phyloP scores from a whole-genome alignment of 2,888 invertebrate genomes.

The Cremastinae sp. region DNA sequence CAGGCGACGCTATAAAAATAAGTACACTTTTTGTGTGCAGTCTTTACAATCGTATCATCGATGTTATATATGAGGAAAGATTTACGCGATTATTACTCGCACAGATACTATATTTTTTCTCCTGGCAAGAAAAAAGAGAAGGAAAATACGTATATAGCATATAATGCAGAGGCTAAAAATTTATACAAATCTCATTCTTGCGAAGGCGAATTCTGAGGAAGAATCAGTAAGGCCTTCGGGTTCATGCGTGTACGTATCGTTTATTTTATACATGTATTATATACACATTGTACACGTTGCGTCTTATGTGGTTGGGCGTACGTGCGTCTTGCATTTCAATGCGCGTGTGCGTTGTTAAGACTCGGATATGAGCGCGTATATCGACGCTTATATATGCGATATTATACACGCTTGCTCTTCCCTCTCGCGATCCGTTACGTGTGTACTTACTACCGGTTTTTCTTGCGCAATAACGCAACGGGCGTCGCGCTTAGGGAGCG shows the following conservation, averaged over 20 bases:
- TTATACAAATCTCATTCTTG: slow-evolving; percentile 1
- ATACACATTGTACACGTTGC: background rate
- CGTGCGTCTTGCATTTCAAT: background rate
- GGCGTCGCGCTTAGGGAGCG: slow-evolving; percentile 14
- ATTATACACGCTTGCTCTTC: slow-evolving; percentile 28
- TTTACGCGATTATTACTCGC: too few relatives aligned
- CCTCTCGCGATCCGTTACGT: slow-evolving; percentile 48
- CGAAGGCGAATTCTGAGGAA: slow-evolving; percentile 25
- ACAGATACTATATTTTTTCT: too few relatives aligned
- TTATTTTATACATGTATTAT: too few relatives aligned
- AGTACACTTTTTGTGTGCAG: too few relatives aligned
- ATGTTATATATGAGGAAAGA: too few relatives aligned
- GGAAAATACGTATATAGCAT: too few relatives aligned
- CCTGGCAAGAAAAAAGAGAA: too few relatives aligned
- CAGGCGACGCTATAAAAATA: too few relatives aligned
- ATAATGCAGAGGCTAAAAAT: slow-evolving; percentile 7
- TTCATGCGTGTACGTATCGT: background rate
- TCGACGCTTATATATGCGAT: background rate
- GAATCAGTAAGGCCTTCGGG: slow-evolving; percentile 29
- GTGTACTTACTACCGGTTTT: slow-evolving; percentile 49
- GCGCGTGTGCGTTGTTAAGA: background rate
- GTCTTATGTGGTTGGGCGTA: background rate
- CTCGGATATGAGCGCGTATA: slow-evolving; percentile 5
- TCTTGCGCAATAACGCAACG: slow-evolving; percentile 52
- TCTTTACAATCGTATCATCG: too few relatives aligned